phyloP scores from a whole-genome alignment of 2,888 invertebrate genomes.

The Platycheirus rosarum region DNA sequence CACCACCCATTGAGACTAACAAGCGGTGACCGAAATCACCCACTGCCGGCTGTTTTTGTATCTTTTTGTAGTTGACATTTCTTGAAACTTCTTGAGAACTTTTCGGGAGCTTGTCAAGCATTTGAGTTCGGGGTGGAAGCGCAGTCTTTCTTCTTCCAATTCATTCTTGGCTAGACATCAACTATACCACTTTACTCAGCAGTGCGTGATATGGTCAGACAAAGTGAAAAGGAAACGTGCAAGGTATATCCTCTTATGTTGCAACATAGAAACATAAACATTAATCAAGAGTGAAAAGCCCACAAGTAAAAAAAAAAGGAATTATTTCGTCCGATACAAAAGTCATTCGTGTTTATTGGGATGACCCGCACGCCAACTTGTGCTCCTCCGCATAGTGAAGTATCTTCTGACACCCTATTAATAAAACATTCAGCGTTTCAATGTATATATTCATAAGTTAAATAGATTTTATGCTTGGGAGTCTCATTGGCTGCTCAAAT shows the following conservation, averaged over 20 bases:
- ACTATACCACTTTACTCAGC: conserved; percentile 9
- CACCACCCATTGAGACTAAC: conserved; percentile 49
- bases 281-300: conserved; percentile 60
- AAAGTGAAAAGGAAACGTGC: conserved; percentile 59
- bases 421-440: conserved; percentile 65
- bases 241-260: conserved; percentile 60
- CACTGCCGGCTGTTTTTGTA: conserved; percentile 27
- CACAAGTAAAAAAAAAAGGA: conserved; percentile 17
- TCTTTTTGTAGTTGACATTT: conserved; percentile 49
- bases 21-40: conserved; percentile 65
- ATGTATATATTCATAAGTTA: conserved; percentile 46
- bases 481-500: conserved; percentile 1
- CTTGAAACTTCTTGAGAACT: conserved; percentile 32
- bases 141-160: neutral
- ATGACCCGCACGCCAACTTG: conserved; percentile 36
- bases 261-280: conserved; percentile 59
- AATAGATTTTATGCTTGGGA: conserved; percentile 60
- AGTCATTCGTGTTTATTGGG: conserved; percentile 56
- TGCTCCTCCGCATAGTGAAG: conserved; percentile 10
- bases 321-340: conserved; percentile 54
- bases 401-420: conserved; percentile 62
- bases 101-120: conserved; percentile 48
- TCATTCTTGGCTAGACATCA: conserved; percentile 54
- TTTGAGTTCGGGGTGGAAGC: conserved; percentile 61
- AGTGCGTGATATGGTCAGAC: conserved; percentile 46